Evolutionary conservation across 2,797 vertebrate genomes (phyloP).

Genomic region (Salmo trutta): DNA sequence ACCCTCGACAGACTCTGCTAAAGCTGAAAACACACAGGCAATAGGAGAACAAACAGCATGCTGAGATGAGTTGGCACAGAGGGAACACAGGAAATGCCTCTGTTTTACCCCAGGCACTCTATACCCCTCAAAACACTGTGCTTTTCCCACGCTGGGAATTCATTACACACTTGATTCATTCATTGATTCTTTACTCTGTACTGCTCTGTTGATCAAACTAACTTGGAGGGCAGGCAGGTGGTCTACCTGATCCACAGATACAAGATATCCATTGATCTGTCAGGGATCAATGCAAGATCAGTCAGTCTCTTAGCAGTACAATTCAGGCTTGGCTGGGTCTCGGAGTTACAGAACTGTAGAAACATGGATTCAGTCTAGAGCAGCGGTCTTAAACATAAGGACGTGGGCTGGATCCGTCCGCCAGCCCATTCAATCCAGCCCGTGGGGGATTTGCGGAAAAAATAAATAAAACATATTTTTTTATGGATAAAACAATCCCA

Average conservation of each 20-base stretch:
- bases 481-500: no score
- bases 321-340: not conserved
- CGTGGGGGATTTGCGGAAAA: no score
- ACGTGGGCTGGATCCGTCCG: no score
- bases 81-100: constrained; percentile 13
- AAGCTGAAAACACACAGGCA: constrained; percentile 18
- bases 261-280: constrained; percentile 55
- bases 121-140: constrained; percentile 21
- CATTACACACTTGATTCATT: constrained; percentile 65
- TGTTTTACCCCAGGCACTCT: constrained; percentile 29
- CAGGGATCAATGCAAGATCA: constrained; percentile 45
- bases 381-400: no score
- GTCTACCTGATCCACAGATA: constrained; percentile 48
- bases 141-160: constrained; percentile 62
- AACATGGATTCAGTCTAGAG: not conserved
- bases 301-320: constrained; percentile 19
- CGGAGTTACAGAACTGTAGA: not conserved
- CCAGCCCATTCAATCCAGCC: no score
- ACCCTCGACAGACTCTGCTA: constrained; percentile 17
- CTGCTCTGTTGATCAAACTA: constrained; percentile 38
- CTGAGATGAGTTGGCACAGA: constrained; percentile 16
- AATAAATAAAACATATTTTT: no score
- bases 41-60: constrained; percentile 35
- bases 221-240: constrained; percentile 19
- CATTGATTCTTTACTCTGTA: constrained; percentile 57